Conservation (phyloP, 2,888 invertebrate species). For the Spisula solida region DNA sequence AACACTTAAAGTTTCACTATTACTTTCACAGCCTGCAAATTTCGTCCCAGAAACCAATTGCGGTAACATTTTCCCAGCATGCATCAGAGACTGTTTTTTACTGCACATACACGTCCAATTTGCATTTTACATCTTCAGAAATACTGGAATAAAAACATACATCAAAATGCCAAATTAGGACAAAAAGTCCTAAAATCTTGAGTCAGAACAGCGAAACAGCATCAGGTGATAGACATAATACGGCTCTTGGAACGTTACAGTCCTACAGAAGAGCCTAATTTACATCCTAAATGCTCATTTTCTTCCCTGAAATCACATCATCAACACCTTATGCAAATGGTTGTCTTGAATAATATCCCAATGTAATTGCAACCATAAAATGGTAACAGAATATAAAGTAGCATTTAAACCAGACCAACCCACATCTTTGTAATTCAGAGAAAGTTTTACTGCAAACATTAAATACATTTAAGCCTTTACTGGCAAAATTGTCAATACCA, state of each 20-base stretch:
- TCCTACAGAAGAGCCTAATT: not conserved
- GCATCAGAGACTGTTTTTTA: constrained; percentile 23
- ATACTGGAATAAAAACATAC: not conserved
- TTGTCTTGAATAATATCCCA: constrained; percentile 20
- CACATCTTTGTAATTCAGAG: not conserved
- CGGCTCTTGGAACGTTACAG: not conserved
- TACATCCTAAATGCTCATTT: constrained; percentile 16
- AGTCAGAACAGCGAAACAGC: not conserved
- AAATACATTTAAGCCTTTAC: constrained; percentile 7
- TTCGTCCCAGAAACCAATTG: not conserved
- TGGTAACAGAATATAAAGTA: constrained; percentile 11
- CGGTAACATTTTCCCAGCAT: not conserved
- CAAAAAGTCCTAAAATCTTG: constrained; percentile 6
- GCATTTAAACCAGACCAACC: not conserved
- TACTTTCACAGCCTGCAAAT: not conserved
- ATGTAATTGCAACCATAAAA: constrained; percentile 19
- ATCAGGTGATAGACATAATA: constrained; percentile 16
- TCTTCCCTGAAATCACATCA: constrained; percentile 7
- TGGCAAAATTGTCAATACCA: not conserved
- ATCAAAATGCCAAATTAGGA: constrained; percentile 17
- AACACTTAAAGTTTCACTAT: constrained; percentile 6
- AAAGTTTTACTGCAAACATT: not conserved
- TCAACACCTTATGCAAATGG: constrained; percentile 29
- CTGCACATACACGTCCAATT: constrained; percentile 17
- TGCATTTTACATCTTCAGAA: constrained; percentile 10